These are phyloP conservation scores for Crambe crambe DNA, from an alignment of 37 sponge, comb jelly and placozoan genomes.

Conservation along the genomic window DNA sequence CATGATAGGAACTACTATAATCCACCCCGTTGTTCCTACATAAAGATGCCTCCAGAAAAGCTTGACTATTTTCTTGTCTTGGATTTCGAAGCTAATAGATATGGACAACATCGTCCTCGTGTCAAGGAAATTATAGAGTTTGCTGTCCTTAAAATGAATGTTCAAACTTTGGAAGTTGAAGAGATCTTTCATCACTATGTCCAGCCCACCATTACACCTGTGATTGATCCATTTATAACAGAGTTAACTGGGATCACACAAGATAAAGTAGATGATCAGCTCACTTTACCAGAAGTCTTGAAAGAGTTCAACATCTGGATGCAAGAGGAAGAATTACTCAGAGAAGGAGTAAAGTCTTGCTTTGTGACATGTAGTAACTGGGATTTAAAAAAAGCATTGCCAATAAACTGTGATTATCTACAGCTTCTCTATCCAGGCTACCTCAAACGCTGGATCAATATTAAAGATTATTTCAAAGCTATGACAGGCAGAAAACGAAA, in stretches of 20 bases:
- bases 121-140: constrained; percentile 89
- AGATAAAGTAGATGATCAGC: constrained; percentile 69
- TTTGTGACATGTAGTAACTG: constrained; percentile 90
- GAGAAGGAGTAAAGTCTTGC: constrained; percentile 32
- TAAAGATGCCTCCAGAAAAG: constrained; percentile 10
- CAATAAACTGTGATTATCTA: constrained; percentile 59
- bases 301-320: constrained; percentile 65
- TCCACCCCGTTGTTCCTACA: background rate
- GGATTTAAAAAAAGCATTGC: constrained; percentile 79
- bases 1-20: too few species aligned
- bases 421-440: constrained; percentile 43
- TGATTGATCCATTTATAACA: constrained; percentile 69
- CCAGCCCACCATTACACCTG: constrained; percentile 64
- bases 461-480: constrained; percentile 56
- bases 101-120: constrained; percentile 16
- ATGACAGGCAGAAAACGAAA: constrained; percentile 27
- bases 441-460: constrained; percentile 76
- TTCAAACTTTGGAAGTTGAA: constrained; percentile 68
- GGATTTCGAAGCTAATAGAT: constrained; percentile 84
- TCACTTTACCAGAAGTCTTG: constrained; percentile 43
- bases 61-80: constrained; percentile 72
- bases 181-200: constrained; percentile 80
- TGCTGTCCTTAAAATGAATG: constrained; percentile 80
- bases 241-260: constrained; percentile 86
- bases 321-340: constrained; percentile 43